Evolutionary conservation across 2,888 invertebrate genomes (phyloP), one percentile per base, ranked within the genome.

Genomic region (Paralinhomoeus sp.): DNA sequence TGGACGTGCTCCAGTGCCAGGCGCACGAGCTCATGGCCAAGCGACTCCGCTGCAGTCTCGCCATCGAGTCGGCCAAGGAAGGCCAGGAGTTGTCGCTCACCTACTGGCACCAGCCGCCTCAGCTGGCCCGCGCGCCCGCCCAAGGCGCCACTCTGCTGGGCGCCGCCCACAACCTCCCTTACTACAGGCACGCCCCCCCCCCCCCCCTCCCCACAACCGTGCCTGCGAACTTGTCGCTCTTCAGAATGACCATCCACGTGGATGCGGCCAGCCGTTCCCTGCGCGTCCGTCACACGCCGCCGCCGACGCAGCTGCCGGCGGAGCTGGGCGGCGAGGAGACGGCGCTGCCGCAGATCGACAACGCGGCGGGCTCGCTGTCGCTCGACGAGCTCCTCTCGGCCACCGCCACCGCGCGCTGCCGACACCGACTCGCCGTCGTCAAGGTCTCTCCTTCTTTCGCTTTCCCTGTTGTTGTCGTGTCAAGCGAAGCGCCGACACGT

Each of bases 41-140:
- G 57, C 73, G 89, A 9, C 68, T 91, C 22, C 79, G 83, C 47
- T 79, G 63, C 39, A 60, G 60, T 47, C 54, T 65, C 22, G 47
- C 55, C 27, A 57, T 66, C 33, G 87, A 87, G 58, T 80, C 83
- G 59, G 91, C 91, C 62, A 71, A 75, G 24, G 79, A 83, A 1
- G 89, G 89, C 20, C 78, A 77, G 54, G 78, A 79, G 60, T 70
- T 91, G 20, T 77, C 80, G 15, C 75, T 91, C n/a, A 84, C 85
- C 0, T 91, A 91, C 67, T 91, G 89, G 89, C 7, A 27, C 27
- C 27, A 5, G 7, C 3, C 13, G 3, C 34, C n/a, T 22, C 23
- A 23, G 9, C 15, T 13, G 23, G n/a, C 13, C 37, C 41, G 18
- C 35, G 36, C 9, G n/a, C 9, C 3, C 13, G 20, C n/a, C n/a